These are phyloP conservation scores for Pteronotus mesoamericanus DNA, from an alignment of 2,797 vertebrate genomes.

Conservation along the genomic window DNA sequence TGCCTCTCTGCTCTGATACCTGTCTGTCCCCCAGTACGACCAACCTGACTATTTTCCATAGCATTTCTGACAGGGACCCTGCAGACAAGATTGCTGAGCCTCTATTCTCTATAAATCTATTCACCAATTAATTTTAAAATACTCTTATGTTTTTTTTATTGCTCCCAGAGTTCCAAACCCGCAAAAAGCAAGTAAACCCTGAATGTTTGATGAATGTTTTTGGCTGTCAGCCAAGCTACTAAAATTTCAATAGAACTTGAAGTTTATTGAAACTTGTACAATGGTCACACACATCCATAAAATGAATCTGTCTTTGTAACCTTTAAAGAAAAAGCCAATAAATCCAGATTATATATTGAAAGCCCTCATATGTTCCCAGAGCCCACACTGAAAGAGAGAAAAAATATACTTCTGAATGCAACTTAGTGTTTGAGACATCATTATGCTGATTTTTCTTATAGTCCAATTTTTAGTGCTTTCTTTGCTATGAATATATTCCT, in stretches of 20 bases:
- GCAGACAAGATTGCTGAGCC: background rate
- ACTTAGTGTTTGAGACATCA: background rate
- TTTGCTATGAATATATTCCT: background rate
- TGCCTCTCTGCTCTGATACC: background rate
- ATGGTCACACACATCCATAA: constrained; percentile 1
- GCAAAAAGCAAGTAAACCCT: background rate
- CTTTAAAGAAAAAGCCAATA: constrained; percentile 46
- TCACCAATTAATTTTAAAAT: background rate
- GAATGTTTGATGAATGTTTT: constrained; percentile 4
- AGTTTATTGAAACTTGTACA: constrained; percentile 41
- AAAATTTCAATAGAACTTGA: constrained; percentile 38
- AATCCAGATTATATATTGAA: constrained; percentile 38
- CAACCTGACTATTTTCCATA: background rate
- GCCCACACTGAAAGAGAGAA: background rate
- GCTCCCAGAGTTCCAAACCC: background rate
- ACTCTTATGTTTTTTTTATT: background rate
- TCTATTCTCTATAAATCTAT: background rate
- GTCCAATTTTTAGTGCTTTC: constrained; percentile 9
- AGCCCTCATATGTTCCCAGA: background rate
- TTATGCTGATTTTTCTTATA: background rate
- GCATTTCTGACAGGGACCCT: background rate
- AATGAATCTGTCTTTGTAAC: constrained; percentile 4
- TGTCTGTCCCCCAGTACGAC: background rate
- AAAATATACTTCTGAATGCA: background rate
- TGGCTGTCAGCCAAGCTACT: constrained; percentile 35